Conservation (phyloP, 2,888 invertebrate genomes). For the Polyploca ridens region DNA sequence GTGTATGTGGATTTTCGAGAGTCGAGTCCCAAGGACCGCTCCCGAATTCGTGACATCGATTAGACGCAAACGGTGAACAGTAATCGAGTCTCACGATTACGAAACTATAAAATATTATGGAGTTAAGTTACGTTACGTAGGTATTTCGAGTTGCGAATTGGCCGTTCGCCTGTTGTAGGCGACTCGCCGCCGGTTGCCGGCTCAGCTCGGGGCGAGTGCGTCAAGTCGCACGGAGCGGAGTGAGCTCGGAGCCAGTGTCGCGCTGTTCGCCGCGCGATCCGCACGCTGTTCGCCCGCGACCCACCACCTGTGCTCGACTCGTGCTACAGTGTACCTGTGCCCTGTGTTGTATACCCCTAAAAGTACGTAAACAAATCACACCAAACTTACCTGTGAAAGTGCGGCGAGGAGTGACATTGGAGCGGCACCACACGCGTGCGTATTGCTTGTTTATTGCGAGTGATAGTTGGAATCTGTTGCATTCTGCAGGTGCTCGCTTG, state of each 20-base stretch:
- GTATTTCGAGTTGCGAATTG: constrained; percentile 72
- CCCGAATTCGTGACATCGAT: constrained; percentile 80
- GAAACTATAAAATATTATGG: constrained; percentile 82
- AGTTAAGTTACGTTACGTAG: constrained; percentile 78
- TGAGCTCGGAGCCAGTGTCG: constrained; percentile 42
- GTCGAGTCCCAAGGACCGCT: constrained; percentile 55
- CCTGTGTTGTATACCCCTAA: constrained; percentile 62
- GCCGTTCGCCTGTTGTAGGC: constrained; percentile 53
- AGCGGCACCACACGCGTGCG: constrained; percentile 59
- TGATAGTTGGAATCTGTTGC: constrained; percentile 70
- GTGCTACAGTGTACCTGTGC: constrained; percentile 64
- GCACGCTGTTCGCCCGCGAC: constrained; percentile 34
- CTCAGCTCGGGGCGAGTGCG: neutral
- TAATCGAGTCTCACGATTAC: constrained; percentile 79
- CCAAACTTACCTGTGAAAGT: constrained; percentile 61
- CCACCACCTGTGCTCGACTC: constrained; percentile 39
- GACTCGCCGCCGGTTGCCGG: constrained; percentile 27
- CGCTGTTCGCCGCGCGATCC: constrained; percentile 46
- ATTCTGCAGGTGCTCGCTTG: constrained; percentile 78
- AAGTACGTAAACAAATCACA: constrained; percentile 73
- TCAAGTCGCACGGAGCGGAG: constrained; percentile 22
- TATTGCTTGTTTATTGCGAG: constrained; percentile 54
- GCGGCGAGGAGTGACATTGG: constrained; percentile 58
- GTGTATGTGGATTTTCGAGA: constrained; percentile 42
- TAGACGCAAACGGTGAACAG: constrained; percentile 69